These are phyloP conservation scores for Drosophila mimetica DNA, from an alignment of 2,888 invertebrate species.

Conservation along the genomic window DNA sequence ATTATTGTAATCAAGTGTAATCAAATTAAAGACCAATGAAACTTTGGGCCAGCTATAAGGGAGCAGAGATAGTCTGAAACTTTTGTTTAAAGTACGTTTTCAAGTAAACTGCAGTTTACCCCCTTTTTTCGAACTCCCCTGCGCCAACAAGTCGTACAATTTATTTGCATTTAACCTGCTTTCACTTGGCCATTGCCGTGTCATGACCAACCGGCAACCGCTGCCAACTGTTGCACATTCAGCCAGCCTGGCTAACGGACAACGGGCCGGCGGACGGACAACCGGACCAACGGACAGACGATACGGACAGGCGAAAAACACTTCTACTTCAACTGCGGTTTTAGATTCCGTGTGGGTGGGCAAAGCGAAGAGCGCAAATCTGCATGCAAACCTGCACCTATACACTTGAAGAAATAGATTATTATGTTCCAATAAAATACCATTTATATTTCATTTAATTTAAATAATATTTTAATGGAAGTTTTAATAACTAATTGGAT, in stretches of 20 bases:
- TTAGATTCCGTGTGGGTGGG: slow-evolving; percentile 55
- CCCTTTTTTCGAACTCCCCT: not conserved
- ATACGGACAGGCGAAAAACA: slow-evolving; percentile 42
- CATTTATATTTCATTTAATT: no score
- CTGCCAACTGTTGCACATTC: slow-evolving; percentile 56
- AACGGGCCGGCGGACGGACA: slow-evolving; percentile 9
- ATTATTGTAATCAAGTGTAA: slow-evolving; percentile 65
- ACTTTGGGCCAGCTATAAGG: slow-evolving; percentile 11
- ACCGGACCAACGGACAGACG: slow-evolving; percentile 17
- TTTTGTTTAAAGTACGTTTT: slow-evolving; percentile 38
- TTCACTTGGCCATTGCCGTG: slow-evolving; percentile 73
- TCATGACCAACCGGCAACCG: slow-evolving; percentile 62
- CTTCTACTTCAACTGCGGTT: slow-evolving; percentile 44
- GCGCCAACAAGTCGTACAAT: slow-evolving; percentile 45
- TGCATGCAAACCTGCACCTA: slow-evolving; percentile 15
- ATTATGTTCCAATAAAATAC: not conserved
- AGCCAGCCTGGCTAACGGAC: slow-evolving; percentile 31
- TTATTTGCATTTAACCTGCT: slow-evolving; percentile 83
- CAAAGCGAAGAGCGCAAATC: slow-evolving; percentile 17
- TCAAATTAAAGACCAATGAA: slow-evolving; percentile 60
- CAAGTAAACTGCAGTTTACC: slow-evolving; percentile 21
- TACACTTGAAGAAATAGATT: not conserved
- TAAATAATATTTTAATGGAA: no score
- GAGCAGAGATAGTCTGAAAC: slow-evolving; percentile 9
- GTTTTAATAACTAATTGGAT: no score